Conservation (phyloP, 2,113 vertebrate species). For the Tiliqua scincoides region DNA sequence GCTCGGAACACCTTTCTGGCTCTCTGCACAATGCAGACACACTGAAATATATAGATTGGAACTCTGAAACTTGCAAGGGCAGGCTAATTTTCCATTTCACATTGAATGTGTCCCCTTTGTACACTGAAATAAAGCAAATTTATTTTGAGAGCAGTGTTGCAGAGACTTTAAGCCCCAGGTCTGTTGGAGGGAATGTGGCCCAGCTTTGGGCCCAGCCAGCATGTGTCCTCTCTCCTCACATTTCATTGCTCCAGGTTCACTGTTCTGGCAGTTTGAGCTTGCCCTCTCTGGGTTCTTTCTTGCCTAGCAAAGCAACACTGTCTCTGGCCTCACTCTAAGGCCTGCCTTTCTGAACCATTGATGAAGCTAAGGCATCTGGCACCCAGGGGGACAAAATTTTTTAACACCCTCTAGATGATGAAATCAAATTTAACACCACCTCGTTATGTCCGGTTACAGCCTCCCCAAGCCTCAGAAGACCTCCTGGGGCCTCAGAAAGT, state of each 20-base stretch:
- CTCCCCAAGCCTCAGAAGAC: too few relatives aligned
- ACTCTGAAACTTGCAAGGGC: not conserved
- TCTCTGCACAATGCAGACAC: not conserved
- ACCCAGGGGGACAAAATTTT: too few relatives aligned
- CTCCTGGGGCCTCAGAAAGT: too few relatives aligned
- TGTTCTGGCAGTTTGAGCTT: too few relatives aligned
- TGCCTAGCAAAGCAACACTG: too few relatives aligned
- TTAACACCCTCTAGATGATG: too few relatives aligned
- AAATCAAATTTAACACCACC: too few relatives aligned
- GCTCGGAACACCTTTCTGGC: not conserved
- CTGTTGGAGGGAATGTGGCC: not conserved
- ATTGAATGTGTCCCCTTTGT: not conserved
- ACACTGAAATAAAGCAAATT: not conserved
- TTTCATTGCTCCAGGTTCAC: too few relatives aligned
- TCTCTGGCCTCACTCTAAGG: too few relatives aligned
- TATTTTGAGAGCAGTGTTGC: not conserved
- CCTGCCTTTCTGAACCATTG: not conserved
- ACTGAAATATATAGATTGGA: not conserved
- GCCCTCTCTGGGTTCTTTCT: too few relatives aligned
- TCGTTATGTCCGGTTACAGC: too few relatives aligned
- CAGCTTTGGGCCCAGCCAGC: not conserved
- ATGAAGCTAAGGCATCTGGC: too few relatives aligned
- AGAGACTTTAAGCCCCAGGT: not conserved
- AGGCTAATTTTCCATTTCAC: conserved; percentile 6
- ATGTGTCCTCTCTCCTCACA: not conserved